Evolutionary conservation across 1,140 invertebrate species (phyloP), one percentile per base, ranked within the genome.

Genomic region (Akabosia matsudoensis): DNA sequence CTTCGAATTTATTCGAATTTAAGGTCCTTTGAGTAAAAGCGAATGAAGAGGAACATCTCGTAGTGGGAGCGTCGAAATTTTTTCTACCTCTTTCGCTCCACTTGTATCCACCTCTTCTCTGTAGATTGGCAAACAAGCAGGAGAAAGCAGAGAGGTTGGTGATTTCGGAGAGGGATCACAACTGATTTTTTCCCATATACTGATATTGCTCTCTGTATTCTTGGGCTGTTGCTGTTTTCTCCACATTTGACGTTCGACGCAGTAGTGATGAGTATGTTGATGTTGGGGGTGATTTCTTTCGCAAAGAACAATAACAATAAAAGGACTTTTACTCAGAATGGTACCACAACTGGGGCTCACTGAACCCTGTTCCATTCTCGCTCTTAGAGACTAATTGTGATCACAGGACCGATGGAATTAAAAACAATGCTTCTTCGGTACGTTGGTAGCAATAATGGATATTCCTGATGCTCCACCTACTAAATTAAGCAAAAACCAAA

Each of bases 331-430:
- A 16, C 3, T 56, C 10, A 4, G 7, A 67, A 28, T 67, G 31
- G 3, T n/a, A 67, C 31, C 61, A 67, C 24, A 67, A 67, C 61
- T 67, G 61, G 7, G 10, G 28, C 61, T 2, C 28, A 67, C 61
- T 30, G 28, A 24, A 67, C 61, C 61, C 31, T 67, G 24, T 67
- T 31, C 61, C 61, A 67, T 67, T 67, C 61, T 67, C 61, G 61
- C 54, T 61, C 24, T 13, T 10, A 14, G 14, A n/a, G n/a, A n/a
- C n/a, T n/a, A n/a, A n/a, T n/a, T n/a, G n/a, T n/a, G n/a, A n/a
- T n/a, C n/a, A n/a, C n/a, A n/a, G 28, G 61, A 61, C 54, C 54
- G 54, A 61, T 30, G 28, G 61, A 30, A 67, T 67, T 67, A 30
- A 67, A 67, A 67, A 67, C n/a, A n/a, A n/a, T n/a, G n/a, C n/a